These are phyloP conservation scores for Liposcelis brunnea DNA, from an alignment of 2,888 invertebrate species.

Conservation along the genomic window DNA sequence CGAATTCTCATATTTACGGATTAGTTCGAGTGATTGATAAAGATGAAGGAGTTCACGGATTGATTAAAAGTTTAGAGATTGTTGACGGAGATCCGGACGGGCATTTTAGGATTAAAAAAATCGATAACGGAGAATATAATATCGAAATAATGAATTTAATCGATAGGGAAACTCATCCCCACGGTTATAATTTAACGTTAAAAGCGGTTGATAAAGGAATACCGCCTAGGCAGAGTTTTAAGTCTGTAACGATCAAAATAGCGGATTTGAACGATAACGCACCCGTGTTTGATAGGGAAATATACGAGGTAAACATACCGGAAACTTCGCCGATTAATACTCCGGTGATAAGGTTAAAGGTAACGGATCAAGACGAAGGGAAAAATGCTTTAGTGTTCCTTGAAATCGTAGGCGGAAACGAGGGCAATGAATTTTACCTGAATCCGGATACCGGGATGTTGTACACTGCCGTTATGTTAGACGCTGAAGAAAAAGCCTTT, in stretches of 20 bases:
- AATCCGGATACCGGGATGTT: constrained; percentile 80
- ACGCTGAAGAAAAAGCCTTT: constrained; percentile 67
- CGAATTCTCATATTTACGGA: constrained; percentile 72
- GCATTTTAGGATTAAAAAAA: constrained; percentile 58
- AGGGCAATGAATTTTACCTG: constrained; percentile 71
- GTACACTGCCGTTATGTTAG: constrained; percentile 62
- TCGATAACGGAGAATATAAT: constrained; percentile 47
- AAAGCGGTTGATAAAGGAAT: constrained; percentile 68
- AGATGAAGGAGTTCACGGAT: constrained; percentile 70
- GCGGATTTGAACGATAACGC: constrained; percentile 70
- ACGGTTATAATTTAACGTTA: constrained; percentile 74
- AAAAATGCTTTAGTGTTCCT: constrained; percentile 69
- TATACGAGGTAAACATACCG: constrained; percentile 72
- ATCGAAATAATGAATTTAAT: constrained; percentile 60
- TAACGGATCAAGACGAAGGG: constrained; percentile 63
- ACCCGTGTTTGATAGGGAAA: constrained; percentile 70
- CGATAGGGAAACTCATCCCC: constrained; percentile 59
- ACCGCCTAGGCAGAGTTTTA: constrained; percentile 60
- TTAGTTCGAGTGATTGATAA: constrained; percentile 70
- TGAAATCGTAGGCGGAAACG: constrained; percentile 82
- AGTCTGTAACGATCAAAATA: constrained; percentile 63
- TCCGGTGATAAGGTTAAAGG: constrained; percentile 71
- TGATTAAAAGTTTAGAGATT: constrained; percentile 64
- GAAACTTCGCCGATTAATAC: constrained; percentile 82
- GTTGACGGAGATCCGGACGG: constrained; percentile 81